A percentile compares a stretch with the other conserved stretches of the same genome.
These are phyloP conservation scores for Acyrthosiphon pisum DNA, from an alignment of 1,140 invertebrate genomes.

Conservation along the genomic window DNA sequence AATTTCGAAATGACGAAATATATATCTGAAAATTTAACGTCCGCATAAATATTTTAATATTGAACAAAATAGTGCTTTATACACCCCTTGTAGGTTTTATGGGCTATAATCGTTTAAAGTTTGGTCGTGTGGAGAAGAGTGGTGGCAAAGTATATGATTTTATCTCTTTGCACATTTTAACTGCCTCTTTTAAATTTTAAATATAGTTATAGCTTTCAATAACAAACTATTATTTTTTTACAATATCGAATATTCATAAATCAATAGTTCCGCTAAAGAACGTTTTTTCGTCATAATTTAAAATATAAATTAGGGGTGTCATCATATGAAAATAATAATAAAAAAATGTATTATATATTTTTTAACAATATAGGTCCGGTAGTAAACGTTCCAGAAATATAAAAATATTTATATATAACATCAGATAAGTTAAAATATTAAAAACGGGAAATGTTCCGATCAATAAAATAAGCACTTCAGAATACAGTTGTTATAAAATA, in stretches of 20 bases:
- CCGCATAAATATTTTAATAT: not conserved
- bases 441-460: not conserved
- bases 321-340: not conserved
- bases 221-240: not conserved
- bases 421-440: not conserved
- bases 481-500: not conserved
- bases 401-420: not conserved
- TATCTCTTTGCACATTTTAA: not conserved
- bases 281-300: not conserved
- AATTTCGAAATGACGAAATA: not conserved
- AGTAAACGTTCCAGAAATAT: not conserved
- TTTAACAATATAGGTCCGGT: not conserved
- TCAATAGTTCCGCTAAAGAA: not conserved
- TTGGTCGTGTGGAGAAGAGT: not conserved
- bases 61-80: not conserved
- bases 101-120: slow-evolving; percentile 15
- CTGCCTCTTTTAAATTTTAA: slow-evolving; percentile 16
- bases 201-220: not conserved
- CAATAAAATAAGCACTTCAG: not conserved
- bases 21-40: not conserved
- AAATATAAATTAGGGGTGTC: not conserved
- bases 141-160: not conserved
- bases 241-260: slow-evolving; percentile 23
- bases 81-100: not conserved
- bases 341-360: slow-evolving; percentile 6